A percentile compares a stretch with the other conserved stretches of the same genome.
phyloP scores from a whole-genome alignment of 2,888 invertebrate species.

The Xestobium rufovillosum region DNA sequence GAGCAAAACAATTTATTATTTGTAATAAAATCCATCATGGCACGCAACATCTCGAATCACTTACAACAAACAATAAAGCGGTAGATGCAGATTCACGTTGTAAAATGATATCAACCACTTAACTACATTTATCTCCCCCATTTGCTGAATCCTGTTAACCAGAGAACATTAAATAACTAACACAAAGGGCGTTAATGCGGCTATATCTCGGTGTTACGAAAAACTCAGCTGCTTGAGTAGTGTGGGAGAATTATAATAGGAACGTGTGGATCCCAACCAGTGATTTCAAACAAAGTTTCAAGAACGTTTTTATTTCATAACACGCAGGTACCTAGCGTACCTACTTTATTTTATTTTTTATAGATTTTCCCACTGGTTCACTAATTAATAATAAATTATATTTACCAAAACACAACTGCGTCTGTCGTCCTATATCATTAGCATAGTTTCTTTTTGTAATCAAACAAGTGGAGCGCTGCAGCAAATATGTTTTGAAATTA shows the following conservation, averaged over 20 bases:
- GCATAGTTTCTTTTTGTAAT: no score
- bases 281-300: slow-evolving; percentile 28
- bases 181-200: slow-evolving; percentile 43
- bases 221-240: slow-evolving; percentile 39
- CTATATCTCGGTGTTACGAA: slow-evolving; percentile 40
- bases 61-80: slow-evolving; percentile 35
- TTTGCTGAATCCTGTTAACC: slow-evolving; percentile 38
- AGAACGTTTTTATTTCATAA: no score
- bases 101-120: slow-evolving; percentile 43
- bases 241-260: slow-evolving; percentile 44
- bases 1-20: slow-evolving; percentile 21
- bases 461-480: no score
- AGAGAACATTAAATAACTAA: slow-evolving; percentile 41
- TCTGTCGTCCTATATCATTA: no score
- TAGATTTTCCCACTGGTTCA: no score
- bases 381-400: no score
- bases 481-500: no score
- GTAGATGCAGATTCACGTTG: slow-evolving; percentile 38
- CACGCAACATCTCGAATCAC: slow-evolving; percentile 25
- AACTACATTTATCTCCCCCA: slow-evolving; percentile 39
- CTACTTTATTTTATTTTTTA: no score
- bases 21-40: slow-evolving; percentile 26
- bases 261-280: slow-evolving; percentile 34
- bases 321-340: no score
- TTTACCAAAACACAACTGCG: no score